phyloP scores from a whole-genome alignment of 2,797 vertebrate species.

The Pristis pectinata region DNA sequence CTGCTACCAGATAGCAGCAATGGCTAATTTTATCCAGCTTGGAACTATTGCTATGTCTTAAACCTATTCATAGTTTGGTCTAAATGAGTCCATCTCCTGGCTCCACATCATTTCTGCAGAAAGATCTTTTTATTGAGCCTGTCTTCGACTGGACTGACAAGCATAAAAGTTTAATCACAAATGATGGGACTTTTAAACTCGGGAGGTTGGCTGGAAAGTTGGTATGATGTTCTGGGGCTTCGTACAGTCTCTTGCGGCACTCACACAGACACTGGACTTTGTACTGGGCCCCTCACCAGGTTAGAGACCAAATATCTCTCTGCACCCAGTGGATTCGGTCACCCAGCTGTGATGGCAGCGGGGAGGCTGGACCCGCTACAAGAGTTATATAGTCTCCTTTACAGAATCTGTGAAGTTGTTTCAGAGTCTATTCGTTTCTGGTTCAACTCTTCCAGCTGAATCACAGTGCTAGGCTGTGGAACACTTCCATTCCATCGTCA shows the following conservation, averaged over 20 bases:
- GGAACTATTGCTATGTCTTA: background rate
- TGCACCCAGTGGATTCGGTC: background rate
- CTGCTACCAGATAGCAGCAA: background rate
- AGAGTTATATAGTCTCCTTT: background rate
- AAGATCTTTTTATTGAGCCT: too few relatives aligned
- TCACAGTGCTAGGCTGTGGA: background rate
- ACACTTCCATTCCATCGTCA: background rate
- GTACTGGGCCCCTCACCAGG: background rate
- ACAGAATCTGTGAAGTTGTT: background rate
- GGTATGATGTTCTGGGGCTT: too few relatives aligned
- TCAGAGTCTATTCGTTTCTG: background rate
- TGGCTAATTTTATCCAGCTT: slow-evolving; percentile 10
- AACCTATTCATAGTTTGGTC: slow-evolving; percentile 26
- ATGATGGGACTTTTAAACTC: background rate
- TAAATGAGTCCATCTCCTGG: background rate
- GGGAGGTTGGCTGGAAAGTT: background rate
- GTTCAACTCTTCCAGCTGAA: background rate
- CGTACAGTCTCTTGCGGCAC: background rate
- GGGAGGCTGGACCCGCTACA: background rate
- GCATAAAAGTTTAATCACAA: background rate
- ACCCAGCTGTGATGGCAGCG: background rate
- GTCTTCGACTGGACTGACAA: too few relatives aligned
- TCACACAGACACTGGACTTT: background rate
- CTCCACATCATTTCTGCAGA: background rate
- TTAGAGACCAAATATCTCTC: background rate